These are phyloP conservation scores for Echeneis naucrates DNA, from an alignment of 2,797 vertebrate species.

Conservation along the genomic window DNA sequence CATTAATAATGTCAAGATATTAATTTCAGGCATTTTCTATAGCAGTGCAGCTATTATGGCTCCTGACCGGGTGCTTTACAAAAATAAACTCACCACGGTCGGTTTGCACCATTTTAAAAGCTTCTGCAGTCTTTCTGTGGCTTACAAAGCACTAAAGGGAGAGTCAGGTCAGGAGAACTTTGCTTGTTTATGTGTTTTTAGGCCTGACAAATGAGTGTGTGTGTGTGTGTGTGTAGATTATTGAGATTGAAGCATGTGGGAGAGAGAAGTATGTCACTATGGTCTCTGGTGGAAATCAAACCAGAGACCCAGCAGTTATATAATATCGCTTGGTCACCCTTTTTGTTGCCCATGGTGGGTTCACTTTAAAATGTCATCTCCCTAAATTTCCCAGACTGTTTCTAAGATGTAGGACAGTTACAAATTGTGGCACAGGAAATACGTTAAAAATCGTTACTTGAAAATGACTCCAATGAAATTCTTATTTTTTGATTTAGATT, in stretches of 20 bases:
- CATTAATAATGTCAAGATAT: too few relatives aligned
- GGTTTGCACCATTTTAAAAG: background rate
- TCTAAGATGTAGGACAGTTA: background rate
- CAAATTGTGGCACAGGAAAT: too few relatives aligned
- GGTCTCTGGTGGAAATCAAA: background rate
- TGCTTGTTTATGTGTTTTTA: background rate
- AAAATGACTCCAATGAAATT: background rate
- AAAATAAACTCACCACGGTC: background rate
- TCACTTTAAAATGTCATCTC: background rate
- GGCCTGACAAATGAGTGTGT: conserved; percentile 5
- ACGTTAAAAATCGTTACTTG: background rate
- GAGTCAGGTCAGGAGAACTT: too few relatives aligned
- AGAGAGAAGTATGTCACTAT: too few relatives aligned
- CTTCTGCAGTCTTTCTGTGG: background rate
- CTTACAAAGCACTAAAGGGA: background rate
- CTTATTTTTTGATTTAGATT: background rate
- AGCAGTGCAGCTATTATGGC: background rate
- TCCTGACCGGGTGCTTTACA: background rate
- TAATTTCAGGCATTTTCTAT: too few relatives aligned
- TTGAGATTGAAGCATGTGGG: too few relatives aligned
- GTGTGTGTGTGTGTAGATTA: background rate
- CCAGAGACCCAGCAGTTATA: background rate
- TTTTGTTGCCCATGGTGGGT: too few relatives aligned
- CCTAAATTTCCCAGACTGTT: background rate
- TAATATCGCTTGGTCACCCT: background rate